Base-by-base conservation (phyloP, 2,797 vertebrate genomes). In the Liasis olivaceus region DNA sequence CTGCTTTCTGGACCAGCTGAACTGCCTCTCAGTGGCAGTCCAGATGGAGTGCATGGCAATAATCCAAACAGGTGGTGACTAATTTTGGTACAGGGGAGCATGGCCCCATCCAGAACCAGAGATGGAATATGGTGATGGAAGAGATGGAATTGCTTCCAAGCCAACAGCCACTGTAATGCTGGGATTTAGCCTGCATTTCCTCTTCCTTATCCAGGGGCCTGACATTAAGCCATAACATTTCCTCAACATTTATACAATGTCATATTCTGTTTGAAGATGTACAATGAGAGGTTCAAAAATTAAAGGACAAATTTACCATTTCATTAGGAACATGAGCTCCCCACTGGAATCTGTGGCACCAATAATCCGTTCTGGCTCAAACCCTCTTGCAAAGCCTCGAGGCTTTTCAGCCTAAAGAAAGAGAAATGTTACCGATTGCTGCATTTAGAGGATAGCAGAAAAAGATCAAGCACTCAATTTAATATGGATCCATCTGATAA, bases 251-350 rank as follows among this genome's bases (percentile, higher is more conserved):
- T 11, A 81, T 47, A 47, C 9, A 47, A 66, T n/a, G 2, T 77
- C 31, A 24, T 24, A 81, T 69, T 85, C 47, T 87, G 0, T 0
- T 56, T 20, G 13, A 64, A 86, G 89, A 87, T 64, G 11, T n/a
- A 28, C 64, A 81, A 84, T 81, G 47, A 77, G 0, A 88, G 93
- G 92, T 72, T 36, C 15, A 89, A 24, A 89, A 88, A 51, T 15
- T 28, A 1, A 12, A 72, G 1, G 59, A 59, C 66, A 2, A 64
- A 98, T 99, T 95, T 97, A 99, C 99, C 99, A 99, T 98, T 99
- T 99, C 99, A 99, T 99, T 94, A 99, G 98, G 98, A 99, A 99
- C 99, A 99, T 99, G 95, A 99, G 98, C 94, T 99, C 99, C 97
- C 99, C 99, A 87, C 99, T 99, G 94, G 99, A 99, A 90, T 99